Evolutionary conservation across 2,113 vertebrate genomes (phyloP).

Genomic region (Hepsetus odoe): DNA sequence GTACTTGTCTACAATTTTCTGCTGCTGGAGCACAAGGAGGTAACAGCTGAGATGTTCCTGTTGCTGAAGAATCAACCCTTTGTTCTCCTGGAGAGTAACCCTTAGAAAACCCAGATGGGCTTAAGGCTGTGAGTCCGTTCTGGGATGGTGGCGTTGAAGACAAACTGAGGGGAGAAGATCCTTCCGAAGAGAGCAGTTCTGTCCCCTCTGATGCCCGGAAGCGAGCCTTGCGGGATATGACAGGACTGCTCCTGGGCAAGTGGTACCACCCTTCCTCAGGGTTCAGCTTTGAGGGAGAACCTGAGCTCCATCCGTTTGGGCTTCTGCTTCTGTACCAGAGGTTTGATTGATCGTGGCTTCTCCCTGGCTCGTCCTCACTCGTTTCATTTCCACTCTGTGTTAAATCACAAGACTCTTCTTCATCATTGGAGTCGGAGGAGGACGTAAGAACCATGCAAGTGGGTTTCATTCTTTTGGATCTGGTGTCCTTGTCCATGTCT

Average conservation of each 20-base stretch:
- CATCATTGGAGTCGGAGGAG: neutral
- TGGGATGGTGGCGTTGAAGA: constrained; percentile 4
- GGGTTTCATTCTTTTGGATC: neutral
- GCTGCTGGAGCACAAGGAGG: neutral
- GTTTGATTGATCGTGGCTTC: neutral
- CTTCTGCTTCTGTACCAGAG: neutral
- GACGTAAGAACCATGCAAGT: neutral
- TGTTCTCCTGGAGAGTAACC: neutral
- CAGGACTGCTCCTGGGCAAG: constrained; percentile 66
- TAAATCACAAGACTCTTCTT: neutral
- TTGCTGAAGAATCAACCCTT: neutral
- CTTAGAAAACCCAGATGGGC: neutral
- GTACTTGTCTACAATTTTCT: neutral
- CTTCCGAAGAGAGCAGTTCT: neutral
- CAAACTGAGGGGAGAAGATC: neutral
- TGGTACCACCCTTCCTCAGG: constrained; percentile 10
- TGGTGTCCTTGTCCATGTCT: neutral
- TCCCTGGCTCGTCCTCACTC: neutral
- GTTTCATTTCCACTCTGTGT: neutral
- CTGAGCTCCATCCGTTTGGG: neutral
- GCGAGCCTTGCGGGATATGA: constrained; percentile 55
- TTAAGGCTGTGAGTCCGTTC: too few relatives aligned
- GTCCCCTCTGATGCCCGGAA: constrained; percentile 46
- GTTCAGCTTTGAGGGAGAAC: neutral
- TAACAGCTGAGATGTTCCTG: neutral